Evolutionary conservation across 2,113 vertebrate genomes (phyloP), one percentile per base, ranked within the genome.

Genomic region (Atrichornis clamosus): DNA sequence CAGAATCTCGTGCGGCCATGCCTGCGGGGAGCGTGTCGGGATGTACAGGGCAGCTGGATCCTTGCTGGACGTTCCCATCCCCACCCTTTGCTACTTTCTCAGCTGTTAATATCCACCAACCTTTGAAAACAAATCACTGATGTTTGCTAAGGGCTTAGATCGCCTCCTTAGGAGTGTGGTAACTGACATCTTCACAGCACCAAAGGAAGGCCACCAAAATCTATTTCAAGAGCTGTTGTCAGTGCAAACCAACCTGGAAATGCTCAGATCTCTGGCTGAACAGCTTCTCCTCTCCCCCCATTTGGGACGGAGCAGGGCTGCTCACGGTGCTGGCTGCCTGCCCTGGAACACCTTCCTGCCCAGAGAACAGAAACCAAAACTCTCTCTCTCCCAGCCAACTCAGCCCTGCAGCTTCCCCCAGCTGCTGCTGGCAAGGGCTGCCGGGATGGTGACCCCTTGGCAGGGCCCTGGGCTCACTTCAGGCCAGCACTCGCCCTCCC

Each of bases 1-100:
- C 12, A 47, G 24, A n/a, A 63, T 12, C 44, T 74, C 37, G 24
- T 2, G 4, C n/a, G 37, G 15, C 23, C 0, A 0, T 1, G 3
- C 30, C 42, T 13, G 14, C 3, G 8, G 79, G 37, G 53, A 27
- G 41, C 32, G 0, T 0, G 1, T 0, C 15, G 13, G 42, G 41
- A 46, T 11, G 2, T 2, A 42, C 26, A 6, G 1, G 11, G 58
- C 68, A 62, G 52, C 39, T 6, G 59, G 47, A 53, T 11, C 33
- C 16, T 11, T 21, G 46, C 23, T 14, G 50, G 23, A n/a, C 1
- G 0, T 19, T 52, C 58, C 47, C 60, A n/a, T 20, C 3, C 2
- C 4, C 3, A 33, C 37, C 55, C 47, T 70, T 28, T 6, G 13
- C 69, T 30, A 0, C 64, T 15, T 82, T 46, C 65, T 63, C 4